Base-by-base conservation (phyloP, 2,888 invertebrate species). In the Allygus modestus region DNA sequence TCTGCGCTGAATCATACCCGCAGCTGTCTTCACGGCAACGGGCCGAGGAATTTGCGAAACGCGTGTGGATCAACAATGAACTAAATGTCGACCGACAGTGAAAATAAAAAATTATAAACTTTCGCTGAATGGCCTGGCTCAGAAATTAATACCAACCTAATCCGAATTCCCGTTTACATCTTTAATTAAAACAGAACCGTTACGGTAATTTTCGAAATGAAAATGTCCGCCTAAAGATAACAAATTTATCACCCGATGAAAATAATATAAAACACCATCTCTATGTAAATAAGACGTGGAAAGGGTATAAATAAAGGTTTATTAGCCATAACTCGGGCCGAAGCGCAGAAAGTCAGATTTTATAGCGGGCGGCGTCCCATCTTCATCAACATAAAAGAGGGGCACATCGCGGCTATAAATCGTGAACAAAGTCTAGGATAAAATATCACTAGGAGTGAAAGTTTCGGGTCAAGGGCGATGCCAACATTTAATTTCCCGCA, bases 251-350 rank as follows among this genome's bases (percentile, higher is more conserved):
- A 1, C 46, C 46, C 7, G 12, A 58, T 23, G 23, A 58, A 58
- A 58, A 1, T 7, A 23, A 58, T 58, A 58, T 23, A 58, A 58
- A 37, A 23, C 20, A 1, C 17, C 58, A 23, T 23, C 58, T 58
- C 58, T 58, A 58, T 58, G 58, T 58, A 58, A 58, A 58, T 58
- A 58, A 58, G 58, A 58, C 23, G 58, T 58, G 20, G 58, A 58
- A 17, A 12, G 58, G 20, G 23, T 23, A 23, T 58, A 58, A 58
- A 58, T 58, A 58, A 58, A 17, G 23, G 58, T 58, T 58, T 58
- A 58, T 58, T 58, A 58, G 23, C 58, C 58, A 23, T 58, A 58
- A 23, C 58, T 23, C 58, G 2, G 58, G 1, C 23, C 4, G 58
- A 23, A n/a, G 58, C 58, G 12, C 12, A 12, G 46, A 37, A 4